Evolutionary conservation across 1,140 invertebrate species (phyloP).

Genomic region (Drosophila simulans): DNA sequence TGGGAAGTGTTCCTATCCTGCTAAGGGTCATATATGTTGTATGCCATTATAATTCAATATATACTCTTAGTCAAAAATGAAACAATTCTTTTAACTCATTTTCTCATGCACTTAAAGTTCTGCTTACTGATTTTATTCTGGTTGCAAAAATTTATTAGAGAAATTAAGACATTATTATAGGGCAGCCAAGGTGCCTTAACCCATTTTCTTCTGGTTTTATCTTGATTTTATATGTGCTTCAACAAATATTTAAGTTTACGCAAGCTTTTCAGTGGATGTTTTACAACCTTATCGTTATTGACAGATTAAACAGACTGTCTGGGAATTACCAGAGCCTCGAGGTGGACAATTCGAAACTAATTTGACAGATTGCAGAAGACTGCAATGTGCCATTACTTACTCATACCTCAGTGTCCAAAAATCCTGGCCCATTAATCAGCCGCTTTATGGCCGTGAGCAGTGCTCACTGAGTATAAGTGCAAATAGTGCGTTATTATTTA

Average conservation of each 20-base stretch:
- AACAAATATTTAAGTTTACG: constrained; percentile 1
- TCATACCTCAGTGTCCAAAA: constrained; percentile 11
- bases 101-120: no score
- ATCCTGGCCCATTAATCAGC: constrained; percentile 58
- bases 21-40: not conserved
- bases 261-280: not conserved
- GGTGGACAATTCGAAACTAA: not conserved
- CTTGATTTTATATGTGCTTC: not conserved
- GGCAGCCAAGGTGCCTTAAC: not conserved
- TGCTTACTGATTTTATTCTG: no score
- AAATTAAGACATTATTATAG: not conserved
- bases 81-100: no score
- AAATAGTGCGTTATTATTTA: constrained; percentile 77
- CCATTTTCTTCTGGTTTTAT: not conserved
- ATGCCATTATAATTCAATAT: no score
- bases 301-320: constrained; percentile 7
- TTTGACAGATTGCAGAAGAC: not conserved
- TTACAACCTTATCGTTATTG: constrained; percentile 19
- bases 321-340: no score
- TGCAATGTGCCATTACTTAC: not conserved
- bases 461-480: constrained; percentile 44
- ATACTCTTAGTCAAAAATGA: no score
- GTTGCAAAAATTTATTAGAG: no score
- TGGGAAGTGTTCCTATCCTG: no score
- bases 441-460: constrained; percentile 49